A percentile compares a stretch with the other conserved stretches of the same genome.
phyloP scores from a whole-genome alignment of 1,140 invertebrate species.

The Onthophagus taurus region DNA sequence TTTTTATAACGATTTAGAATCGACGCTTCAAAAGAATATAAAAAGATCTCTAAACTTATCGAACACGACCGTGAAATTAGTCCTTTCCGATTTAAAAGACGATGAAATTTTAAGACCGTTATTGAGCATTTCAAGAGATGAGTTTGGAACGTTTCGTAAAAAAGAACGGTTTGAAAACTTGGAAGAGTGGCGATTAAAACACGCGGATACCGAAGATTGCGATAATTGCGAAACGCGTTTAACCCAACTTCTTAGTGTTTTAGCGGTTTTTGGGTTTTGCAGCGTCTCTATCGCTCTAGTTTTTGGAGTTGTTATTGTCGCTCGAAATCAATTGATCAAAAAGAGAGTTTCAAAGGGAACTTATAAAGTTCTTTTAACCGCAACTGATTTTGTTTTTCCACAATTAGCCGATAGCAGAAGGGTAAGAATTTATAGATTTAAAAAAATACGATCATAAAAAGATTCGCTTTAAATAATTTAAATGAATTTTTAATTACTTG shows the following conservation, averaged over 20 bases:
- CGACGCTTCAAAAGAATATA: not conserved
- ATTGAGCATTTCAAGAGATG: slow-evolving; percentile 18
- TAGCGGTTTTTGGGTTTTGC: slow-evolving; percentile 29
- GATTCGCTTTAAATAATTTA: too few relatives aligned
- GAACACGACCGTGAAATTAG: slow-evolving; percentile 13
- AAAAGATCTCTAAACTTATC: not conserved
- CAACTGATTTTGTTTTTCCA: slow-evolving; percentile 65
- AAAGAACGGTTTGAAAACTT: slow-evolving; percentile 24
- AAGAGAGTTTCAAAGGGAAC: slow-evolving; percentile 61
- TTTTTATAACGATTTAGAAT: not conserved
- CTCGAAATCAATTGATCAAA: slow-evolving; percentile 51
- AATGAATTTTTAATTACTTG: too few relatives aligned
- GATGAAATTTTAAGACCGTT: slow-evolving; percentile 17
- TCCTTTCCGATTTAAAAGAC: slow-evolving; percentile 20
- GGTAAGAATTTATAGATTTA: slow-evolving; percentile 48
- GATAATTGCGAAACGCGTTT: slow-evolving; percentile 28
- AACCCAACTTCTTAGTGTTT: slow-evolving; percentile 22
- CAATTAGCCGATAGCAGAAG: slow-evolving; percentile 53
- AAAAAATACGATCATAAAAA: too few relatives aligned
- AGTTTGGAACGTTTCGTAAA: slow-evolving; percentile 21
- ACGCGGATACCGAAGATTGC: slow-evolving; percentile 32
- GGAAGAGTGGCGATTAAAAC: slow-evolving; percentile 32
- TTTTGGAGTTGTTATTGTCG: slow-evolving; percentile 24
- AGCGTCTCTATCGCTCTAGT: slow-evolving; percentile 28
- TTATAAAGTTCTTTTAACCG: slow-evolving; percentile 64